These are phyloP conservation scores for Fragum sueziense DNA, from an alignment of 2,888 invertebrate species.

Conservation along the genomic window DNA sequence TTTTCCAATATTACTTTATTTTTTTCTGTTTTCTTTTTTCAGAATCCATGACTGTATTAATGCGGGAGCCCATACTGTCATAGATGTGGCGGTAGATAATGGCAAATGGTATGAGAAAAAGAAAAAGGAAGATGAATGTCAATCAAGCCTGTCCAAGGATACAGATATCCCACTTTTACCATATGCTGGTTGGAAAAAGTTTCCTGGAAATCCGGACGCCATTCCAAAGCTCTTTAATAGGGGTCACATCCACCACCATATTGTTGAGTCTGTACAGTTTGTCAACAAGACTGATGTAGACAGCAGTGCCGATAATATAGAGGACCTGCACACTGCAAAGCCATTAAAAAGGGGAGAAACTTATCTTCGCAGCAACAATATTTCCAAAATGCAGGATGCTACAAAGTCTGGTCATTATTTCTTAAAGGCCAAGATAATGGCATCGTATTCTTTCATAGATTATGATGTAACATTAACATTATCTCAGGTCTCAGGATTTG, in stretches of 20 bases:
- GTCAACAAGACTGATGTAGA: slow-evolving; percentile 14
- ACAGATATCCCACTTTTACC: slow-evolving; percentile 14
- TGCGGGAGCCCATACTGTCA: neutral
- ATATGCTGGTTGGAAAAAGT: slow-evolving; percentile 26
- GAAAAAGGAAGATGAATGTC: too few relatives aligned
- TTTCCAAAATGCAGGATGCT: slow-evolving; percentile 38
- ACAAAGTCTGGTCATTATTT: slow-evolving; percentile 33
- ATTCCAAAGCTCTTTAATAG: slow-evolving; percentile 30
- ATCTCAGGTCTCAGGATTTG: slow-evolving; percentile 5
- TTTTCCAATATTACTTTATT: too few relatives aligned
- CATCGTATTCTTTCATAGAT: slow-evolving; percentile 16
- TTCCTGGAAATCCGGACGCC: slow-evolving; percentile 17
- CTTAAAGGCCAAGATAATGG: slow-evolving; percentile 43
- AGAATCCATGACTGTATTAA: neutral
- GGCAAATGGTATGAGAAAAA: neutral
- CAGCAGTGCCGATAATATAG: slow-evolving; percentile 28
- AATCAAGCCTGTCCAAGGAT: neutral
- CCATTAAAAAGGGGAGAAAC: slow-evolving; percentile 28
- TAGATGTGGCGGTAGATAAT: neutral
- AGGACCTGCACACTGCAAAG: slow-evolving; percentile 48
- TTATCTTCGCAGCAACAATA: slow-evolving; percentile 36
- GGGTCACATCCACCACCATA: slow-evolving; percentile 51
- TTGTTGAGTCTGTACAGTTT: slow-evolving; percentile 48
- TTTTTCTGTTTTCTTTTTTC: neutral
- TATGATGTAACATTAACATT: slow-evolving; percentile 36